These are phyloP conservation scores for Siniperca undulata DNA, from an alignment of 2,797 vertebrate genomes.

Conservation along the genomic window DNA sequence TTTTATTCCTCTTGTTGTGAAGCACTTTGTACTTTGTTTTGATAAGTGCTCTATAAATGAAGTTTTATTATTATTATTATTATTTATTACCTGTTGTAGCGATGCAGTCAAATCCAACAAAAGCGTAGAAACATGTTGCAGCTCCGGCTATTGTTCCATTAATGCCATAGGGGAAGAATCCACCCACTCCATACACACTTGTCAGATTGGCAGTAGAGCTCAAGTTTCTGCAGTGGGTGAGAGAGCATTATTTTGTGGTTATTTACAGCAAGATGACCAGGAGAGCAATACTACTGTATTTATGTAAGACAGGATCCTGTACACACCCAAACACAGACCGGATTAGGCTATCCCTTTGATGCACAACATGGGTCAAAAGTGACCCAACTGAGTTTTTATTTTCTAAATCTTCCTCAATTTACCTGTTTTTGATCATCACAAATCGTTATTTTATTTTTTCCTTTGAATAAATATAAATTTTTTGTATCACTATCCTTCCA, in stretches of 20 bases:
- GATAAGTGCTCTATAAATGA: too few relatives aligned
- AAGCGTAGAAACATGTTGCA: slow-evolving; percentile 93
- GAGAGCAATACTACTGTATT: neutral
- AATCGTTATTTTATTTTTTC: too few relatives aligned
- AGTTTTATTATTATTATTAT: too few relatives aligned
- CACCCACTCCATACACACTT: slow-evolving; percentile 84
- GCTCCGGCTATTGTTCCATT: slow-evolving; percentile 89
- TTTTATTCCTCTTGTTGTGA: too few relatives aligned
- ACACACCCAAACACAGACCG: slow-evolving; percentile 4
- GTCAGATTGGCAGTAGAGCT: slow-evolving; percentile 76
- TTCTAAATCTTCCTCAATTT: too few relatives aligned
- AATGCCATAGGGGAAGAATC: slow-evolving; percentile 91
- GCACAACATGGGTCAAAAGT: too few relatives aligned
- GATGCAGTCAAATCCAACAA: slow-evolving; percentile 94
- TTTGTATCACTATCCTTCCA: too few relatives aligned
- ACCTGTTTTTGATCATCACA: too few relatives aligned
- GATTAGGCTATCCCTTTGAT: too few relatives aligned
- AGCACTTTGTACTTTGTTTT: too few relatives aligned
- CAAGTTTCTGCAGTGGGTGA: slow-evolving; percentile 79
- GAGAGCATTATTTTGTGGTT: slow-evolving; percentile 21
- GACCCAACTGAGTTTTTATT: too few relatives aligned
- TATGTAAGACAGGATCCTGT: neutral
- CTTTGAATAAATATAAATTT: too few relatives aligned
- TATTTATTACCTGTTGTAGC: slow-evolving; percentile 85
- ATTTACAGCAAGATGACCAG: slow-evolving; percentile 28